Evolutionary conservation across 2,888 invertebrate genomes (phyloP), one percentile per base, ranked within the genome.

Genomic region (Eulithis prunata): DNA sequence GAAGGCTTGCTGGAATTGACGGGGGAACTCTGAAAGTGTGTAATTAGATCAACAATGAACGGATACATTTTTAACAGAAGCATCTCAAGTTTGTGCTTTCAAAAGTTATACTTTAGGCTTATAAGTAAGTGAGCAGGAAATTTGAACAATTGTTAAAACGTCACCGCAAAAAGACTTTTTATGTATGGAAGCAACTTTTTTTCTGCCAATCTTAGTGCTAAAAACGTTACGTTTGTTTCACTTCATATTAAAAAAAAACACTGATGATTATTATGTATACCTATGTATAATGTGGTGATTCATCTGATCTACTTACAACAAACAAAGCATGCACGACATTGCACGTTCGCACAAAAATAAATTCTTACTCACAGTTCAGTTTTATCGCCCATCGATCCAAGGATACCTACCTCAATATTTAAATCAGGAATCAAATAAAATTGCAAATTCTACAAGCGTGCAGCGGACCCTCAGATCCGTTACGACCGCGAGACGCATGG

Each of bases 381-480:
- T 63, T 67, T 59, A 60, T 57, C 41, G 57, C 53, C 53, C 57
- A 77, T 76, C 72, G 73, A 72, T 62, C 65, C 63, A 53, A 55
- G 3, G 36, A 38, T 73, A 72, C 74, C 73, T 72, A 76, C 76
- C 77, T 77, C 77, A 79, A 78, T 82, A 84, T 85, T 81, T 79
- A 82, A 85, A 85, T 84, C 79, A 79, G 73, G 78, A 83, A 83
- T 82, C 80, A 81, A 83, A 85, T 83, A 81, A 83, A 84, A 86
- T 86, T 84, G 79, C 74, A 78, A 79, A 86, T 86, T 85, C 84
- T 63, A 68, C 38, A 43, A 64, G 65, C 73, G 75, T 73, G 71
- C 72, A 71, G 70, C 70, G 75, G 77, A 73, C 76, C 75, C 77
- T 70, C 68, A 72, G 78, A 74, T 79, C 75, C 74, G 80, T 79